These are phyloP conservation scores for Torymus texanus DNA, from an alignment of 2,888 invertebrate genomes.

Conservation along the genomic window DNA sequence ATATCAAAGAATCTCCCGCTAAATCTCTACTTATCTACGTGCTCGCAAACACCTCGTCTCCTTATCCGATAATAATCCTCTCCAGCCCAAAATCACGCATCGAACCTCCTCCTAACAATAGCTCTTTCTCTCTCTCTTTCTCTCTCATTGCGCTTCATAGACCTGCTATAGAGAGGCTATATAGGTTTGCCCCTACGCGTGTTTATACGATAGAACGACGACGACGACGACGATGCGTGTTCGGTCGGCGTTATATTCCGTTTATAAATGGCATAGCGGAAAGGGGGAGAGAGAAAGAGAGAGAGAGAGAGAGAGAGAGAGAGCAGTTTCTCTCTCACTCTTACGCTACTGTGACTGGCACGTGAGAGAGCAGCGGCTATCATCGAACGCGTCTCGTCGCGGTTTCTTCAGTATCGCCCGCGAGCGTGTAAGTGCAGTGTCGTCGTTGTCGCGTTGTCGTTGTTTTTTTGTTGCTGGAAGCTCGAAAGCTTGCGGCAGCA, in stretches of 20 bases:
- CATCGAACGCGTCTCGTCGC: neutral
- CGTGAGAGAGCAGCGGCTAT: neutral
- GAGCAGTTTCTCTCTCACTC: neutral
- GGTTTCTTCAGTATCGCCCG: slow-evolving; percentile 36
- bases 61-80: too few relatives aligned
- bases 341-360: neutral
- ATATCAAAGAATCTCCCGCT: too few relatives aligned
- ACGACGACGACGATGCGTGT: slow-evolving; percentile 1
- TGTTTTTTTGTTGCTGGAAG: too few relatives aligned
- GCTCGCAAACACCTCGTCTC: too few relatives aligned
- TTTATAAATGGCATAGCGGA: slow-evolving; percentile 64
- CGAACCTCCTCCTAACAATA: too few relatives aligned
- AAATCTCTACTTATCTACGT: too few relatives aligned
- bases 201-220: slow-evolving; percentile 47
- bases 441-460: neutral
- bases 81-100: too few relatives aligned
- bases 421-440: slow-evolving; percentile 4
- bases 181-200: slow-evolving; percentile 14
- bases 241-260: slow-evolving; percentile 58
- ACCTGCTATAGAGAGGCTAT: neutral
- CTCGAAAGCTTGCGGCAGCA: too few relatives aligned
- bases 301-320: too few relatives aligned
- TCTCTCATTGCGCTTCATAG: too few relatives aligned
- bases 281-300: neutral
- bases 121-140: too few relatives aligned